phyloP scores from a whole-genome alignment of 2,888 invertebrate genomes.

The Pachymerium ferrugineum region DNA sequence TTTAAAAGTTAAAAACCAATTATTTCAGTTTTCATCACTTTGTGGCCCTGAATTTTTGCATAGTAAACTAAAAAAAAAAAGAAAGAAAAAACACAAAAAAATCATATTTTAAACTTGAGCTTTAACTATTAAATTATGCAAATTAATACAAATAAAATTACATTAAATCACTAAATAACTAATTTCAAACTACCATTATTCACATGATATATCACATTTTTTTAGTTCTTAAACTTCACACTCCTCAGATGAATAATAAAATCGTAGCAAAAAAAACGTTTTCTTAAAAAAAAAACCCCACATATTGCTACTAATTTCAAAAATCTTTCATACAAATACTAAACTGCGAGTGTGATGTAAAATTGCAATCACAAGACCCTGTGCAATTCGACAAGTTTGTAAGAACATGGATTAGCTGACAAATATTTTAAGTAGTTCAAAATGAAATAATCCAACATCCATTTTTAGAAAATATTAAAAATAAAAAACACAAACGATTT shows the following conservation, averaged over 20 bases:
- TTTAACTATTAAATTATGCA: neutral
- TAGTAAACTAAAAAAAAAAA: neutral
- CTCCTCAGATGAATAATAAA: neutral
- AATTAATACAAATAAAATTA: neutral
- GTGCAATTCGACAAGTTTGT: no score
- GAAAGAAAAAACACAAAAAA: no score
- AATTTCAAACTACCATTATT: neutral
- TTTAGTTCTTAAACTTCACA: neutral
- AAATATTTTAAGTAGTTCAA: neutral
- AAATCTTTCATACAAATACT: neutral
- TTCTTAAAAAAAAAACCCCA: neutral
- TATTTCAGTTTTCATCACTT: neutral
- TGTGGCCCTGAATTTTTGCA: neutral
- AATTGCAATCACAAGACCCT: conserved; percentile 8
- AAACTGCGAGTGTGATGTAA: conserved; percentile 1
- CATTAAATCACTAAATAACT: neutral
- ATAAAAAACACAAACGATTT: neutral
- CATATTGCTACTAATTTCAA: neutral
- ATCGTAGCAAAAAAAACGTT: neutral
- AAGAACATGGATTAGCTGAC: neutral
- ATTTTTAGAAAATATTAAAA: neutral
- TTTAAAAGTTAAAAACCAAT: no score
- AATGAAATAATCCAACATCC: neutral
- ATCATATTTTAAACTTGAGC: neutral
- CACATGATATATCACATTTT: neutral